Evolutionary conservation across 2,797 vertebrate genomes (phyloP).

Genomic region (Siniperca undulata): DNA sequence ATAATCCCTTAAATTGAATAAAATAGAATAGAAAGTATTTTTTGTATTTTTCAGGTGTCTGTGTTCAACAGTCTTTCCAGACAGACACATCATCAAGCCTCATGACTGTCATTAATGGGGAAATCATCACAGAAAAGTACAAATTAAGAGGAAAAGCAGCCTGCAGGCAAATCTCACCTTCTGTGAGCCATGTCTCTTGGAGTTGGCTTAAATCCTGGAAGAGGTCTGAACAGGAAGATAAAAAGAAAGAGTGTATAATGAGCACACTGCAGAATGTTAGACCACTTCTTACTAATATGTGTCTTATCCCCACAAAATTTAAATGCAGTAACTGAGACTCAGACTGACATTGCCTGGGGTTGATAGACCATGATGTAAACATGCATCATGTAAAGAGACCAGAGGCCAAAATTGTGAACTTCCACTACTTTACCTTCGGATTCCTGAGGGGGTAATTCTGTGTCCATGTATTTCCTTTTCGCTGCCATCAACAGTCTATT

Average conservation of each 20-base stretch:
- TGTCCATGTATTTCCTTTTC: slow-evolving; percentile 90
- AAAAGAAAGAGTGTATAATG: slow-evolving; percentile 15
- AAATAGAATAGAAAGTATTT: not conserved
- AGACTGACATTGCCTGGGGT: slow-evolving; percentile 24
- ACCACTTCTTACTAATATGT: not conserved
- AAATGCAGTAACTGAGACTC: slow-evolving; percentile 1
- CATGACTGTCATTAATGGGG: slow-evolving; percentile 5
- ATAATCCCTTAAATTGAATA: not conserved
- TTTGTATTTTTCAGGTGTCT: not conserved
- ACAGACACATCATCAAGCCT: slow-evolving; percentile 5
- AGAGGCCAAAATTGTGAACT: slow-evolving; percentile 23
- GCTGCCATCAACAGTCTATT: slow-evolving; percentile 89
- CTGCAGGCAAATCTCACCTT: slow-evolving; percentile 88
- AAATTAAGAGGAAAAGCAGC: slow-evolving; percentile 41
- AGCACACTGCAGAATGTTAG: slow-evolving; percentile 14
- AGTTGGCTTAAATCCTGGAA: slow-evolving; percentile 98
- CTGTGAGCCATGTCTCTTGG: slow-evolving; percentile 98
- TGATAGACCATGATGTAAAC: slow-evolving; percentile 29
- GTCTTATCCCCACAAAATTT: not conserved
- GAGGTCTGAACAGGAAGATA: slow-evolving; percentile 87
- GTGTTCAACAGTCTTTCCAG: not conserved
- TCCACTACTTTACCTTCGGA: slow-evolving; percentile 91
- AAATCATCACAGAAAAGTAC: slow-evolving; percentile 16
- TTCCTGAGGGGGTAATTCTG: slow-evolving; percentile 92
- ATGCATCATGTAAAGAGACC: slow-evolving; percentile 40